Evolutionary conservation across 2,888 invertebrate species (phyloP).

Genomic region (Nomada hirtipes): DNA sequence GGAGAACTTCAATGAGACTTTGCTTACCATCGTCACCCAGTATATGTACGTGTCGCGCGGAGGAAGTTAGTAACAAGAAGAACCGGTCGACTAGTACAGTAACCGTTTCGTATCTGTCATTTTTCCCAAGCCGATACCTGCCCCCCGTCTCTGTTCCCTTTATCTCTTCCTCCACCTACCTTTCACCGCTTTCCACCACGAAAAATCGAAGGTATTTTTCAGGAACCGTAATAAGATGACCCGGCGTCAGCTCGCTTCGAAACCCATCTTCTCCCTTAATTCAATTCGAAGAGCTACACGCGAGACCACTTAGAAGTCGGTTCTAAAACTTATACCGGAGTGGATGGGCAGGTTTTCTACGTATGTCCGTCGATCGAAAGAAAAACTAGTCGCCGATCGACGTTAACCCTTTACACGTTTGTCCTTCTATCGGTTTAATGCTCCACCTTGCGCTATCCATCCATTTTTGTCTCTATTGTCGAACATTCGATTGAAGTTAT

Average conservation of each 20-base stretch:
- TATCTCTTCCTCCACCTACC: constrained; percentile 40
- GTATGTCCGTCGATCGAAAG: constrained; percentile 29
- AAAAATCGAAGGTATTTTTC: constrained; percentile 5
- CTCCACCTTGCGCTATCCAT: not conserved
- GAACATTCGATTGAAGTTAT: not conserved
- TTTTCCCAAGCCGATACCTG: constrained; percentile 66
- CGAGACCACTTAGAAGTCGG: constrained; percentile 24
- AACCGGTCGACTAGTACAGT: constrained; percentile 71
- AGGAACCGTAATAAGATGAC: constrained; percentile 13
- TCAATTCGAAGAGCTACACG: constrained; percentile 27
- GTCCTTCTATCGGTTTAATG: not conserved
- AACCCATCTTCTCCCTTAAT: not conserved
- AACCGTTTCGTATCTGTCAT: constrained; percentile 70
- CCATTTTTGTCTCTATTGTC: not conserved
- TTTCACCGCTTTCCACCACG: constrained; percentile 31
- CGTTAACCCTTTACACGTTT: constrained; percentile 42
- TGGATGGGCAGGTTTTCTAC: constrained; percentile 55
- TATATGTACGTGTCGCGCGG: constrained; percentile 62
- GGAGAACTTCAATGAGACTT: constrained; percentile 24
- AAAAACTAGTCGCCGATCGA: constrained; percentile 53
- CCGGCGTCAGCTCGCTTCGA: not conserved
- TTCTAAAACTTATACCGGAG: constrained; percentile 28
- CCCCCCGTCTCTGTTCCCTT: constrained; percentile 37
- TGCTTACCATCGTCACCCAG: constrained; percentile 55
- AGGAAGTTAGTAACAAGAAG: constrained; percentile 70